A percentile compares a stretch with the other conserved stretches of the same genome.
Conservation (phyloP, 1,140 invertebrate species). For the Melitaea cinxia region DNA sequence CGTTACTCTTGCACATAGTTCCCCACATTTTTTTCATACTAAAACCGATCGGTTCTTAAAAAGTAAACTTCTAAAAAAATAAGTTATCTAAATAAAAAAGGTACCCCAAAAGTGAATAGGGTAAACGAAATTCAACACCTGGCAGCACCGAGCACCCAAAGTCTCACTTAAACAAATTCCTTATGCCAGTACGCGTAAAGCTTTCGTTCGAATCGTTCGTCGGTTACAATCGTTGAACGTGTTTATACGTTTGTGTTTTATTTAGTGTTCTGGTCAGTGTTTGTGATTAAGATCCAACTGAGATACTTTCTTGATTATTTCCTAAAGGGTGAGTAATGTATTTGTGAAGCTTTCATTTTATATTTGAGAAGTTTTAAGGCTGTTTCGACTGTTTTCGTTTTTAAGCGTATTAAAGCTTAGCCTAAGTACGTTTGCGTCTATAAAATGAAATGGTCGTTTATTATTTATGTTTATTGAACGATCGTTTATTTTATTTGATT, state of each 20-base stretch:
- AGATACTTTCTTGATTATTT: constrained; percentile 24
- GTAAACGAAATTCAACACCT: not conserved
- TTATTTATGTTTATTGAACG: too few relatives aligned
- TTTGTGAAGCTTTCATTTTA: not conserved
- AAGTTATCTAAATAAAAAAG: too few relatives aligned
- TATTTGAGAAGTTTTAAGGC: too few relatives aligned
- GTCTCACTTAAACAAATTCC: constrained; percentile 43
- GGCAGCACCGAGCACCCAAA: constrained; percentile 36
- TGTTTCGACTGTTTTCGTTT: not conserved
- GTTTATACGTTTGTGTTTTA: constrained; percentile 21
- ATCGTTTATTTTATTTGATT: too few relatives aligned
- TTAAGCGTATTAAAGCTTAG: not conserved
- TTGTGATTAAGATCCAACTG: constrained; percentile 29
- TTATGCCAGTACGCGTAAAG: constrained; percentile 40
- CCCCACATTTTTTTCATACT: too few relatives aligned
- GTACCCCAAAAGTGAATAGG: too few relatives aligned
- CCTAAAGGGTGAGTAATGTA: constrained; percentile 29
- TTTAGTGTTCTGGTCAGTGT: constrained; percentile 29
- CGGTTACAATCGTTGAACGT: not conserved
- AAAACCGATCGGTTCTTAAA: too few relatives aligned
- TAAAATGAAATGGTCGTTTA: too few relatives aligned
- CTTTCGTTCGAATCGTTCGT: constrained; percentile 14
- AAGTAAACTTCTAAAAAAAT: too few relatives aligned
- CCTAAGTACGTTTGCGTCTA: not conserved
- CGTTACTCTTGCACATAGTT: too few relatives aligned